Base-by-base conservation (phyloP, 2,888 invertebrate genomes). In the Clanis bilineata region DNA sequence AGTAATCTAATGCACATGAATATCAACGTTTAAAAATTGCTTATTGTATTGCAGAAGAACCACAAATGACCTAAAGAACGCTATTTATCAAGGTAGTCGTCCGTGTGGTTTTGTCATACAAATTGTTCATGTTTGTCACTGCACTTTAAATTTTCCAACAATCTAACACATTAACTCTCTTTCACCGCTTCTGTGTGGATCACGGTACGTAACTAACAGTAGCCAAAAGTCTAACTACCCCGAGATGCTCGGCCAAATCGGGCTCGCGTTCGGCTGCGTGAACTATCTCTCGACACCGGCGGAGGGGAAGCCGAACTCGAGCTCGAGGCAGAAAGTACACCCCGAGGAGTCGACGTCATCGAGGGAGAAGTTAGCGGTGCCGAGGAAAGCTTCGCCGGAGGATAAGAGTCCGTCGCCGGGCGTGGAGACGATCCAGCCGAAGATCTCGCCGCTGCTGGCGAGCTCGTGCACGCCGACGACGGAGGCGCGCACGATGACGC, bases 21-120 rank as follows among this genome's bases (percentile, higher is more conserved):
- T 56, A 63, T 44, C 66, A 59, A 69, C 61, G 73, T 69, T 60
- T 64, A 65, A 71, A 65, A 66, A 71, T 64, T 80, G 79, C 85
- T 88, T 87, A 72, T 80, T 77, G 69, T 79, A 82, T 92, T 92
- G 76, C 92, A 92, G 92, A 92, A 90, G 83, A 85, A 90, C 92
- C 77, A 90, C 92, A 84, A 89, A 91, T 82, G 91, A 92, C 79
- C 88, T 92, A 82, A 91, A 90, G 91, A 92, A 90, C 85, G 87
- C 90, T 86, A 84, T 86, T 74, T 85, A 83, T 74, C 82, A 88
- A 92, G 92, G 92, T 92, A 92, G 90, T 77, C 79, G 77, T 83
- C 69, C 43, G 88, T 84, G 88, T 89, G 87, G 79, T 82, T 80
- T 80, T 79, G 5, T 44, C 43, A 59, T 67, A 58, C 60, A 55